Evolutionary conservation across 2,797 vertebrate species (phyloP).

Genomic region (Acropternis orthonyx): DNA sequence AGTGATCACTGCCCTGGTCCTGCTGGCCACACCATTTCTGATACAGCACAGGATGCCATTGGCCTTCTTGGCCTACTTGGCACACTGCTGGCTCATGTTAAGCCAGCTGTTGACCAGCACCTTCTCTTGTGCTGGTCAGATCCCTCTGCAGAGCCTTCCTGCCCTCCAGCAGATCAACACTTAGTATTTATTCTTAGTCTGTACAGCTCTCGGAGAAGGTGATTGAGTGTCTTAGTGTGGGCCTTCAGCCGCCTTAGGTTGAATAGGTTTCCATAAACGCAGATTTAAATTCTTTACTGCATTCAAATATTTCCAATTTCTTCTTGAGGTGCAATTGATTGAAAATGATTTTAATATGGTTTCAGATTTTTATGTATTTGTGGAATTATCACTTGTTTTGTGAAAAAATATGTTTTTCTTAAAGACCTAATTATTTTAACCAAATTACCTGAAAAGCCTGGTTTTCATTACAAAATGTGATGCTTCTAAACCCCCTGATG

Average conservation of each 20-base stretch:
- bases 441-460: neutral
- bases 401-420: neutral
- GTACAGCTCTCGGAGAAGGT: no score
- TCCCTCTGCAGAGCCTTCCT: neutral
- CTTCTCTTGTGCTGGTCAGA: no score
- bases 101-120: neutral
- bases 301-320: neutral
- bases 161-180: neutral
- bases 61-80: neutral
- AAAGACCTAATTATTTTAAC: neutral
- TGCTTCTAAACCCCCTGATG: neutral
- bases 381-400: neutral
- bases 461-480: neutral
- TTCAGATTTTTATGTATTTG: neutral
- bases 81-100: neutral
- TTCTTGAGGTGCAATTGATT: neutral
- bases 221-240: no score
- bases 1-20: fast-evolving
- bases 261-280: neutral
- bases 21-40: fast-evolving
- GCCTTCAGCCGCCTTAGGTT: no score
- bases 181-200: no score
- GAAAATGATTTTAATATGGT: neutral
- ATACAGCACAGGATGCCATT: fast-evolving
- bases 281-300: neutral